Evolutionary conservation across 2,888 invertebrate genomes (phyloP), one percentile per base, ranked within the genome.

Genomic region (Acanthosoma haemorrhoidale): DNA sequence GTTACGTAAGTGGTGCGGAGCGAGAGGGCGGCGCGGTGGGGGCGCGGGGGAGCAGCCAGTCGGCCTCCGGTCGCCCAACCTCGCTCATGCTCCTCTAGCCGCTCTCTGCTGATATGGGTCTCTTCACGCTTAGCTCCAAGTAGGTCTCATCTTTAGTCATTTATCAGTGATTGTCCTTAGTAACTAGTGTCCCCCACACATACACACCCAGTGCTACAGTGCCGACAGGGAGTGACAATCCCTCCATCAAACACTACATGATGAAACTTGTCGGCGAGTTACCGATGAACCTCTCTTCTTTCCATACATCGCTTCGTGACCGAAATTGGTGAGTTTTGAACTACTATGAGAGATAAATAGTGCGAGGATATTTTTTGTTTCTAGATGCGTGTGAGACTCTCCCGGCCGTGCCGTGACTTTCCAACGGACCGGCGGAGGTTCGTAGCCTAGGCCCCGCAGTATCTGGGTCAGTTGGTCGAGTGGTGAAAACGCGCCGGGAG

Each of bases 401-500:
- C 21, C 51, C 25, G 25, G 16, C 16, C 41, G 2, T 25, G 51
- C 3, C 13, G 25, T 51, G 51, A 51, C 51, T 51, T 51, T 51
- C 51, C 21, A 51, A 51, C 25, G 51, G 51, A 51, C 21, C n/a
- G 51, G 51, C 25, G 51, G 25, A 51, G 51, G 21, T 21, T 51
- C 25, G 13, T 18, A 6, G 32, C 11, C 41, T 41, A 41, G 41
- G 18, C 41, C 43, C 43, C n/a, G n/a, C n/a, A n/a, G n/a, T 25
- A 51, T 51, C 21, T 51, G 51, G 51, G 51, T 51, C 51, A 51
- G 51, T 51, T 51, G 51, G 51, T 51, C 51, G 51, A 51, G 25
- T 51, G 51, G 51, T 51, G 51, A 51, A 51, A 51, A 51, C 51
- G 51, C 25, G 43, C 25, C 13, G 25, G 25, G 25, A 25, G 25